Conservation (phyloP, 1,140 invertebrate species). For the Platorchestia sp. region DNA sequence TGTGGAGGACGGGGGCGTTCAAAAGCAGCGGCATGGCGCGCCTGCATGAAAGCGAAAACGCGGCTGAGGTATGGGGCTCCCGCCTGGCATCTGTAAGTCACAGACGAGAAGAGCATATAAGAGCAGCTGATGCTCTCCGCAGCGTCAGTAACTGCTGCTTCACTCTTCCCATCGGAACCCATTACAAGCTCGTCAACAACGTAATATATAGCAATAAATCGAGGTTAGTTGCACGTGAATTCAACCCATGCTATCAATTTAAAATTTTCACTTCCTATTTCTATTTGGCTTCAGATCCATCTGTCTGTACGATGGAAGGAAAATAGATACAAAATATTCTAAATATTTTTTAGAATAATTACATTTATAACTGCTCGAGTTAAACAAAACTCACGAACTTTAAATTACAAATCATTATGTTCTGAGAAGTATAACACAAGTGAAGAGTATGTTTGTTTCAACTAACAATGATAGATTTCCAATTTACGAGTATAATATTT, state of each 20-base stretch:
- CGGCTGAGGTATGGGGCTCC: neutral
- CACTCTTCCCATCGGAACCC: neutral
- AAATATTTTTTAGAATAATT: neutral
- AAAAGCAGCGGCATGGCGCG: neutral
- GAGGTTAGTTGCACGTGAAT: neutral
- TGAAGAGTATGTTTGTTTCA: neutral
- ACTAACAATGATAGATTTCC: too few species aligned
- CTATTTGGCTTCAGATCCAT: neutral
- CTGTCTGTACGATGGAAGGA: neutral
- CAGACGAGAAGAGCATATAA: conserved; percentile 23
- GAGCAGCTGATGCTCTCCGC: neutral
- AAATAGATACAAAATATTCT: neutral
- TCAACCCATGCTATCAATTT: neutral
- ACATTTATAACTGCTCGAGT: too few species aligned
- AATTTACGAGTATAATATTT: too few species aligned
- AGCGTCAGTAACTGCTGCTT: neutral
- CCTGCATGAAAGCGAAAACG: conserved; percentile 17
- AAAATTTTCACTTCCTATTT: neutral
- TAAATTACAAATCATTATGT: neutral
- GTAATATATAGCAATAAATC: neutral
- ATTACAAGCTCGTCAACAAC: neutral
- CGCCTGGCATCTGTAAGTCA: neutral
- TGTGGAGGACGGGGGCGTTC: neutral
- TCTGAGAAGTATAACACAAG: too few species aligned
- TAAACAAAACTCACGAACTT: neutral